Percentiles rank a stretch among this genome's conserved stretches.
phyloP scores from a whole-genome alignment of 2,113 vertebrate species.

The Notechis scutatus region DNA sequence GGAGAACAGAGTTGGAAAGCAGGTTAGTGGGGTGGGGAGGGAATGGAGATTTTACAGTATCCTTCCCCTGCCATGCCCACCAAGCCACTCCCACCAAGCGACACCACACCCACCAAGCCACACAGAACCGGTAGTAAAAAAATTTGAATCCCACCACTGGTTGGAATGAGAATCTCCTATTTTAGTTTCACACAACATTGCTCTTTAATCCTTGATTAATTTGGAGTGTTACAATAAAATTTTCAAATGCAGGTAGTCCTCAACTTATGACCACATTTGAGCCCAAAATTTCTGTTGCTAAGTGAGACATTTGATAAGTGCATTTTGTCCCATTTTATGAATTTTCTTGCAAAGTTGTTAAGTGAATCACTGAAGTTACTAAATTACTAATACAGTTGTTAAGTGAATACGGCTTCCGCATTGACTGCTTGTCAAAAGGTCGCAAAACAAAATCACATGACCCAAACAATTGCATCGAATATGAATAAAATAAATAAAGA shows the following conservation, averaged over 20 bases:
- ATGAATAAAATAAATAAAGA: not conserved
- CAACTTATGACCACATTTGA: not conserved
- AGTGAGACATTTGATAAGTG: not conserved
- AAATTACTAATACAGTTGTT: not conserved
- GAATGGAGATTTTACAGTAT: too few relatives aligned
- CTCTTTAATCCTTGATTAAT: conserved; percentile 1
- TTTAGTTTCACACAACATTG: not conserved
- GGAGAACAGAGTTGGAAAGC: too few relatives aligned
- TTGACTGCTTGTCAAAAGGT: not conserved
- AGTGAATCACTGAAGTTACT: not conserved
- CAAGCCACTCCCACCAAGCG: too few relatives aligned
- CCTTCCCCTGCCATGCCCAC: too few relatives aligned
- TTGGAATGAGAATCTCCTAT: not conserved
- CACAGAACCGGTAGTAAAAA: too few relatives aligned
- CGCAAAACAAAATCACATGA: not conserved
- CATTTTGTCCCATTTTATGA: not conserved
- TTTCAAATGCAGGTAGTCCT: not conserved
- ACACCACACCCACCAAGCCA: too few relatives aligned
- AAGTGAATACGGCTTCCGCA: not conserved
- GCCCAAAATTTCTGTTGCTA: not conserved
- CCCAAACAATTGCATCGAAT: not conserved
- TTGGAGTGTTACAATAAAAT: not conserved
- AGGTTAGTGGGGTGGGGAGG: too few relatives aligned
- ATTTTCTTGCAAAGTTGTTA: not conserved
- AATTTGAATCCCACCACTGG: not conserved